Conservation (phyloP, 2,113 vertebrate genomes). For the rabbit (Oryctolagus cuniculus) region DNA sequence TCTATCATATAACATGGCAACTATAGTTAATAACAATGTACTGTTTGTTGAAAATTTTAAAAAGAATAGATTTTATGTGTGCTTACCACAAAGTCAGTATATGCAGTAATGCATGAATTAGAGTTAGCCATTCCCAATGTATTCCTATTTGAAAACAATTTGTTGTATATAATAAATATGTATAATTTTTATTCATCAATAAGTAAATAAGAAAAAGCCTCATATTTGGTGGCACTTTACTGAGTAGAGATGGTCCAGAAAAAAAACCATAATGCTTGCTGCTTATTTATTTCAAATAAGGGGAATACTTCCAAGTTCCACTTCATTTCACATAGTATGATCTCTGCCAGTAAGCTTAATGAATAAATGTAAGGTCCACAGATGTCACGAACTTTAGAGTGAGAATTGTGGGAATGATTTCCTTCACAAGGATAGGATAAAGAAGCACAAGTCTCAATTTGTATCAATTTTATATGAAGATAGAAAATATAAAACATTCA, state of each 20-base stretch:
- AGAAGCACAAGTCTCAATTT: constrained; percentile 12
- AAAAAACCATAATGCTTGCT: background rate
- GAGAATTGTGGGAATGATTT: background rate
- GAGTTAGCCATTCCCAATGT: background rate
- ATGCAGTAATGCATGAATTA: background rate
- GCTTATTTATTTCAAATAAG: constrained; percentile 5
- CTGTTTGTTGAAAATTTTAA: background rate
- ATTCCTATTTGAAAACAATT: background rate
- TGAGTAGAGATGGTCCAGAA: constrained; percentile 1
- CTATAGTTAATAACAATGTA: background rate
- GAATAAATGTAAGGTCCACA: background rate
- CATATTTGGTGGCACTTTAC: background rate
- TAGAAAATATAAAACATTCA: background rate
- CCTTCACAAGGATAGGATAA: background rate
- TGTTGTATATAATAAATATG: background rate
- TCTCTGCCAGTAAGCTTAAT: background rate
- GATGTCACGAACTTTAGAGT: background rate
- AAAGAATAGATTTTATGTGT: background rate
- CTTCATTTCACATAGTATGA: constrained; percentile 39
- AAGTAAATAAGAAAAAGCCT: background rate
- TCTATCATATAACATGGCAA: background rate
- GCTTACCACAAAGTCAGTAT: background rate
- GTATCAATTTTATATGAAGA: background rate
- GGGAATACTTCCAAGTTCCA: background rate
- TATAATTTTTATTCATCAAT: background rate